Evolutionary conservation across 1,140 invertebrate species (phyloP).

Genomic region (Drosophila suzukii): DNA sequence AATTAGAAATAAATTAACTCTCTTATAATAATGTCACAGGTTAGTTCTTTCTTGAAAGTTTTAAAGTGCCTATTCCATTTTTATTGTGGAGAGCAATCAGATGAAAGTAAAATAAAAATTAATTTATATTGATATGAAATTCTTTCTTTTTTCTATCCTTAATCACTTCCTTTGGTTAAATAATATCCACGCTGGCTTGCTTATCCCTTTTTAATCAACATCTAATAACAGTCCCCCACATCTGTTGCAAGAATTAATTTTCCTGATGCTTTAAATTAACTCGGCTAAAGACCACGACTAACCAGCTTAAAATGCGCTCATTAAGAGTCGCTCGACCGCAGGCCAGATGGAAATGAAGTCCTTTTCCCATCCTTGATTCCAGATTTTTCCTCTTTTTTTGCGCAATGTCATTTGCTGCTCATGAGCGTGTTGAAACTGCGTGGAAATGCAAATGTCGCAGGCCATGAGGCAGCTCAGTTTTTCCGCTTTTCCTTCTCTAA

Average conservation of each 20-base stretch:
- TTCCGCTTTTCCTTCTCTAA: conserved; percentile 10
- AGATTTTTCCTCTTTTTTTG: background rate
- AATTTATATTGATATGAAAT: background rate
- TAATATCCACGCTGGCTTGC: background rate
- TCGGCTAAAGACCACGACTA: conserved; percentile 5
- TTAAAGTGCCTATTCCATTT: background rate
- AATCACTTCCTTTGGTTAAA: background rate
- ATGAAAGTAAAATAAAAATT: no score
- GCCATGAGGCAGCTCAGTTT: conserved; percentile 24
- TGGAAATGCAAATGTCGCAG: conserved; percentile 65
- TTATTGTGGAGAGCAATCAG: background rate
- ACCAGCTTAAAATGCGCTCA: conserved; percentile 25
- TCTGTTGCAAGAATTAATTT: conserved; percentile 25
- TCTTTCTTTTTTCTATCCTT: background rate
- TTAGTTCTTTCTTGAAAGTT: background rate
- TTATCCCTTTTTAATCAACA: background rate
- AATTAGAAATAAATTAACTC: background rate
- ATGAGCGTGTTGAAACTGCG: conserved; percentile 69
- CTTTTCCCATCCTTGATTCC: background rate
- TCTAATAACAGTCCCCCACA: no score
- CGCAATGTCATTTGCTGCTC: conserved; percentile 55
- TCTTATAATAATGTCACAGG: no score
- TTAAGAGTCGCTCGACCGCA: conserved; percentile 42
- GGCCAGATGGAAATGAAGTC: conserved; percentile 38
- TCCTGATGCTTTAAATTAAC: conserved; percentile 25